These are phyloP conservation scores for Anagrus nilaparvatae DNA, from an alignment of 1,140 invertebrate genomes.

Conservation along the genomic window DNA sequence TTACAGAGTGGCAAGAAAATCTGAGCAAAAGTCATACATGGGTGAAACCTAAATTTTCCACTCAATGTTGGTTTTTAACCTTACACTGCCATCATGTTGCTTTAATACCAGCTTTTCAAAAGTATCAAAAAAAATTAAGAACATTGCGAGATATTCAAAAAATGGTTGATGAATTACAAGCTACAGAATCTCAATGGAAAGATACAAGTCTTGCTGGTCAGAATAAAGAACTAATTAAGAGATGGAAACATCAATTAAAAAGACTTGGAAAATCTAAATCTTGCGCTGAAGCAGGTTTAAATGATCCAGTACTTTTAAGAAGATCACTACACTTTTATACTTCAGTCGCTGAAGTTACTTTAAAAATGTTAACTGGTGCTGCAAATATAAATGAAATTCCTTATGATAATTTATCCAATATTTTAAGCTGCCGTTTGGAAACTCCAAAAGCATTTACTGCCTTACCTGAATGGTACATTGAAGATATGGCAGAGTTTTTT, in stretches of 20 bases:
- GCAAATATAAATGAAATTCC: slow-evolving; percentile 34
- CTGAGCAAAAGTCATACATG: slow-evolving; percentile 49
- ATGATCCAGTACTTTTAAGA: slow-evolving; percentile 71
- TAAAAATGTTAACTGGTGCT: slow-evolving; percentile 49
- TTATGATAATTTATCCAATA: slow-evolving; percentile 21
- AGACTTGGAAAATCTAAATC: slow-evolving; percentile 66
- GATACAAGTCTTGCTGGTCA: slow-evolving; percentile 64
- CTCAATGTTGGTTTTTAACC: slow-evolving; percentile 94
- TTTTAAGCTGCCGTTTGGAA: slow-evolving; percentile 47
- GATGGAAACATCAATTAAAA: slow-evolving; percentile 76
- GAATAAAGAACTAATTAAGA: slow-evolving; percentile 74
- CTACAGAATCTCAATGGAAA: slow-evolving; percentile 73
- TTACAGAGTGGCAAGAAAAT: slow-evolving; percentile 57
- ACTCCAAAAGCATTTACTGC: slow-evolving; percentile 71
- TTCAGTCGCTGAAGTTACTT: slow-evolving; percentile 68
- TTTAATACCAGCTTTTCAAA: slow-evolving; percentile 76
- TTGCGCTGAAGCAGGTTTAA: slow-evolving; percentile 77
- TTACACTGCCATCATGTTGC: slow-evolving; percentile 88
- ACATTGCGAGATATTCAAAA: slow-evolving; percentile 84
- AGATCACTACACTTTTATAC: slow-evolving; percentile 79
- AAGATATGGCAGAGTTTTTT: slow-evolving; percentile 92
- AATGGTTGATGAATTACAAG: slow-evolving; percentile 77
- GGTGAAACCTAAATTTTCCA: slow-evolving; percentile 81
- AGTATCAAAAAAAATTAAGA: slow-evolving; percentile 72
- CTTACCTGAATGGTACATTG: slow-evolving; percentile 92